Conservation (phyloP, 2,113 vertebrate genomes). For the Pelmatolapia mariae region DNA sequence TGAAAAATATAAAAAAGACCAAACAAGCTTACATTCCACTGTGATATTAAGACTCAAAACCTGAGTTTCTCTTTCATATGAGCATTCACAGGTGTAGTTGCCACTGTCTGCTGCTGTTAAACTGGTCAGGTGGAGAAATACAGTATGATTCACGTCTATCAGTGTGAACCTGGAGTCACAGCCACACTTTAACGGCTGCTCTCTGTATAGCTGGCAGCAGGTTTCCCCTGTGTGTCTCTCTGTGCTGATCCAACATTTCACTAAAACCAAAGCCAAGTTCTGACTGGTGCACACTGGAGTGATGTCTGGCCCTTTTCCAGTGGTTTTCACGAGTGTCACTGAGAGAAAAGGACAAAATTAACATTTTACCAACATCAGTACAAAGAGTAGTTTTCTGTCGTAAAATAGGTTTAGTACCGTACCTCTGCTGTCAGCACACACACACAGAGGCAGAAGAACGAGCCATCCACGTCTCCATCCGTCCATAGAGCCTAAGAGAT, state of each 20-base stretch:
- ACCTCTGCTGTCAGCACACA: background rate
- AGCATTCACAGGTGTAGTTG: background rate
- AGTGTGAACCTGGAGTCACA: background rate
- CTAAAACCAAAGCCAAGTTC: background rate
- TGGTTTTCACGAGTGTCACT: background rate
- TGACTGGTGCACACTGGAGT: background rate
- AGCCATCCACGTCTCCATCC: background rate
- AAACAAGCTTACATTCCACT: background rate
- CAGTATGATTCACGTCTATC: background rate
- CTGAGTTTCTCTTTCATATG: background rate
- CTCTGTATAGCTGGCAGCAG: background rate
- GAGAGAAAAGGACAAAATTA: background rate
- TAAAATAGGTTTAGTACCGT: background rate
- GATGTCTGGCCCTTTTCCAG: background rate
- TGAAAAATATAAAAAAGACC: background rate
- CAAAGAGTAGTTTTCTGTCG: background rate
- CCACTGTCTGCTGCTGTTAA: background rate
- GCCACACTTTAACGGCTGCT: rapidly evolving
- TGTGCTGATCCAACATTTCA: background rate
- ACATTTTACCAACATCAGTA: background rate
- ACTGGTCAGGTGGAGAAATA: background rate
- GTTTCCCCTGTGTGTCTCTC: background rate
- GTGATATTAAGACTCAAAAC: background rate
- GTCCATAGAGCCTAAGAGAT: background rate
- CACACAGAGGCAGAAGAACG: background rate